Evolutionary conservation across 2,797 vertebrate genomes (phyloP).

Genomic region (Coregonus sp.): DNA sequence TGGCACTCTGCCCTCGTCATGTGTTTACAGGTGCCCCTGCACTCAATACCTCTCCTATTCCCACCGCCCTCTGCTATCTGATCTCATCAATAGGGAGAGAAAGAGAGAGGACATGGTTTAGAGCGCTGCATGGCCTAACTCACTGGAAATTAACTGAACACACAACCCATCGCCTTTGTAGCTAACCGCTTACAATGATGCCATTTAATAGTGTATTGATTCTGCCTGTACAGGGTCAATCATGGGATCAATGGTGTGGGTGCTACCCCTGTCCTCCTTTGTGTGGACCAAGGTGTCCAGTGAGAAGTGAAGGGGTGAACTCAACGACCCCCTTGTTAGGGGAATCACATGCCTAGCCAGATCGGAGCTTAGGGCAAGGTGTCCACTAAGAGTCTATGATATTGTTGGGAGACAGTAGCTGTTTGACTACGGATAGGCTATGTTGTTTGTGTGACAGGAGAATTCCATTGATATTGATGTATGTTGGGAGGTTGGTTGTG

Average conservation of each 20-base stretch:
- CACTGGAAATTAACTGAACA: conserved; percentile 70
- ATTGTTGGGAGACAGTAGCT: neutral
- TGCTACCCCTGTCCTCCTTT: conserved; percentile 21
- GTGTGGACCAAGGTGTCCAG: neutral
- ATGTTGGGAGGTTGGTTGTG: conserved; percentile 19
- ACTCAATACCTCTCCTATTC: too few relatives aligned
- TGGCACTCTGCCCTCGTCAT: conserved; percentile 34
- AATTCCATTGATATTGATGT: neutral
- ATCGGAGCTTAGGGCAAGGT: neutral
- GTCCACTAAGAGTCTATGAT: neutral
- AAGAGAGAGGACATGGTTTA: conserved; percentile 42
- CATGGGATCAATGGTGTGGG: conserved; percentile 69
- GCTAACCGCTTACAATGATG: conserved; percentile 72
- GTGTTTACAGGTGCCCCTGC: conserved; percentile 26
- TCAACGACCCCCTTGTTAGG: neutral
- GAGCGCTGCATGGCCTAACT: conserved; percentile 46
- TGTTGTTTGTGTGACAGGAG: neutral
- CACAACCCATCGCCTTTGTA: conserved; percentile 68
- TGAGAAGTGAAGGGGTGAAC: neutral
- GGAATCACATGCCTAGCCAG: neutral
- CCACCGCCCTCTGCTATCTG: conserved; percentile 17
- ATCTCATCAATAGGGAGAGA: conserved; percentile 49
- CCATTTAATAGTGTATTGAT: conserved; percentile 79
- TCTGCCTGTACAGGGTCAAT: conserved; percentile 68
- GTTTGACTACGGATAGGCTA: neutral